Conservation (phyloP, 2,888 invertebrate species). For the Caenorhabditis panamensis region DNA sequence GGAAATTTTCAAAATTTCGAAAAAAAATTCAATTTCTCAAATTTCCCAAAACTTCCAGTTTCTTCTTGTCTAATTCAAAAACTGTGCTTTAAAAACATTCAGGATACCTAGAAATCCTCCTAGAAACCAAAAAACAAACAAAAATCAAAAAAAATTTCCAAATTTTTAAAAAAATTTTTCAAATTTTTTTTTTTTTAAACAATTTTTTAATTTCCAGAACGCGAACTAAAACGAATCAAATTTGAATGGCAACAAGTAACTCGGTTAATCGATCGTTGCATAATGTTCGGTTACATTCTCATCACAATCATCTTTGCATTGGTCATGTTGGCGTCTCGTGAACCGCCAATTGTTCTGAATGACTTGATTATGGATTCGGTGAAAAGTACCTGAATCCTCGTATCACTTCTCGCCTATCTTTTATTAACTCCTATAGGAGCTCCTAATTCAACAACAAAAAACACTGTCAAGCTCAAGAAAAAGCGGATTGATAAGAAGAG, state of each 20-base stretch:
- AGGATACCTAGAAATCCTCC: too few relatives aligned
- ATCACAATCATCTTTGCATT: conserved; percentile 74
- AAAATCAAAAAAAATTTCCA: too few relatives aligned
- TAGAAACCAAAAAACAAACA: too few relatives aligned
- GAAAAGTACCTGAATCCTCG: conserved; percentile 53
- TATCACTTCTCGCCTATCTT: too few relatives aligned
- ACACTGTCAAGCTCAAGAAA: too few relatives aligned
- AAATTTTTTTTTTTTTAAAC: too few relatives aligned
- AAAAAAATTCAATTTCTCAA: conserved; percentile 6
- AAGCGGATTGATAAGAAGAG: too few relatives aligned
- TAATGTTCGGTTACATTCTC: conserved; percentile 77
- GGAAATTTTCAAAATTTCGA: neutral
- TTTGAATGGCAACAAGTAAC: conserved; percentile 80
- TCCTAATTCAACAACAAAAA: too few relatives aligned
- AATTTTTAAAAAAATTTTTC: too few relatives aligned
- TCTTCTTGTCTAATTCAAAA: too few relatives aligned
- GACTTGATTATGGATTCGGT: conserved; percentile 75
- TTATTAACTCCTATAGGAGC: too few relatives aligned
- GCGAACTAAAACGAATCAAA: conserved; percentile 73
- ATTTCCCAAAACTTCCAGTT: neutral
- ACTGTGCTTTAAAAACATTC: too few relatives aligned
- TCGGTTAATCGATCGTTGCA: conserved; percentile 76
- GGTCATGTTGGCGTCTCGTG: conserved; percentile 72
- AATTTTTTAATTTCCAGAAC: conserved; percentile 66
- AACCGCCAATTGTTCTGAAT: conserved; percentile 71